phyloP scores from a whole-genome alignment of 2,797 vertebrate species.

The Caiman crocodilus region DNA sequence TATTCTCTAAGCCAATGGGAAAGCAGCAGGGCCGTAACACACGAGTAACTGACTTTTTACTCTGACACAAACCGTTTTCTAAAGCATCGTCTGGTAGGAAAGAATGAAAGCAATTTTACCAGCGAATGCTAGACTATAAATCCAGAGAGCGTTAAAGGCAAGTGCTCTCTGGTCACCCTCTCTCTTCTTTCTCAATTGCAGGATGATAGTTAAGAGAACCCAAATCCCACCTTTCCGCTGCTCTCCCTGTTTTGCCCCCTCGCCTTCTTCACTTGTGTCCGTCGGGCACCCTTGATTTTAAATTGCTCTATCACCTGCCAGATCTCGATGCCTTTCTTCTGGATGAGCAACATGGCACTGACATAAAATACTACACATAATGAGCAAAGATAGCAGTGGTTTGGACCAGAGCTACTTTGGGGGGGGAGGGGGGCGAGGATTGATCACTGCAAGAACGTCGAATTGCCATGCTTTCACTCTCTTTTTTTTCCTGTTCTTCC shows the following conservation, averaged over 20 bases:
- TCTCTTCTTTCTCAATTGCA: background rate
- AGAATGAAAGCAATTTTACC: background rate
- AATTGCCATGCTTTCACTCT: background rate
- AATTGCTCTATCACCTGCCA: background rate
- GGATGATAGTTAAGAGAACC: background rate
- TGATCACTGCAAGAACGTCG: background rate
- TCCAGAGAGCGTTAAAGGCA: background rate
- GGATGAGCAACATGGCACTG: background rate
- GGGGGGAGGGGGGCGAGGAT: too few species aligned
- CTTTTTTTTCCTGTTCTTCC: background rate
- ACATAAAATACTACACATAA: too few species aligned
- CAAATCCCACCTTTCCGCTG: background rate
- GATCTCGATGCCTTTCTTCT: background rate
- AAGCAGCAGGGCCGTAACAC: background rate
- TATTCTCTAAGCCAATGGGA: background rate
- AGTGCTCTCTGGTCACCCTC: too few species aligned
- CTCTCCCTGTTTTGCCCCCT: background rate
- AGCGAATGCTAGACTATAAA: background rate
- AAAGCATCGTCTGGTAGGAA: background rate
- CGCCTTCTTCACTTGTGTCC: background rate
- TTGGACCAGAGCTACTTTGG: too few species aligned
- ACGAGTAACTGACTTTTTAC: background rate
- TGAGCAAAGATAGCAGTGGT: background rate
- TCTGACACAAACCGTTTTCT: background rate
- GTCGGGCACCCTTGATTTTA: background rate